phyloP scores from a whole-genome alignment of 1,140 invertebrate species.

The Lordiphosa collinella region DNA sequence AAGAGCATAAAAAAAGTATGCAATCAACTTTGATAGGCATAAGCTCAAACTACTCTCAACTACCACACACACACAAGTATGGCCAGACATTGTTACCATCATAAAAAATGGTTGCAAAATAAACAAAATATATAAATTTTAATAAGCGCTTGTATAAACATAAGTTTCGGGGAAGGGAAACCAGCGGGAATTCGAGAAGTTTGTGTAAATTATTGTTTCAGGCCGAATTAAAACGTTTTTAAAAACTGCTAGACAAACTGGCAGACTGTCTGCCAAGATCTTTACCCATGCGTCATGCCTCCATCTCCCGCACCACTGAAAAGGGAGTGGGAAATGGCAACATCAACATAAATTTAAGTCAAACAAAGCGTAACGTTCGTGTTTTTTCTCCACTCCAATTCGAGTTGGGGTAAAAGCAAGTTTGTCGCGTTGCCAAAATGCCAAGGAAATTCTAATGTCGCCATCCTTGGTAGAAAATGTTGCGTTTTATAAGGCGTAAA shows the following conservation, averaged over 20 bases:
- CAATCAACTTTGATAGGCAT: slow-evolving; percentile 64
- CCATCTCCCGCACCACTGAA: slow-evolving; percentile 14
- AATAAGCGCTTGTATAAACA: slow-evolving; percentile 43
- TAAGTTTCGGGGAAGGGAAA: slow-evolving; percentile 51
- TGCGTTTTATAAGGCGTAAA: slow-evolving; percentile 68
- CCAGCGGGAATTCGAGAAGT: slow-evolving; percentile 24
- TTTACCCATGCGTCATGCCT: slow-evolving; percentile 43
- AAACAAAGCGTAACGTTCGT: slow-evolving; percentile 69
- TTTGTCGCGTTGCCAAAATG: slow-evolving; percentile 67
- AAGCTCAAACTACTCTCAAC: slow-evolving; percentile 29
- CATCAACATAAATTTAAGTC: slow-evolving; percentile 75
- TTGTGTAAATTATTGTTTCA: slow-evolving; percentile 50
- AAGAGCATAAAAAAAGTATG: slow-evolving; percentile 24
- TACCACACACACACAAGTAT: slow-evolving; percentile 4
- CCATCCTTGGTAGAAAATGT: slow-evolving; percentile 53
- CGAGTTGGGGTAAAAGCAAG: slow-evolving; percentile 60
- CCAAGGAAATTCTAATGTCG: slow-evolving; percentile 49
- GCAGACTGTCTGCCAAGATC: slow-evolving; percentile 36
- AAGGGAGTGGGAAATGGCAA: slow-evolving; percentile 33
- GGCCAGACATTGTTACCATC: slow-evolving; percentile 23
- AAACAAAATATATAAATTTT: slow-evolving; percentile 58
- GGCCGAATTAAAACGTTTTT: slow-evolving; percentile 68
- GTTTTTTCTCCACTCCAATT: slow-evolving; percentile 24
- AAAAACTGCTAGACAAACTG: slow-evolving; percentile 35
- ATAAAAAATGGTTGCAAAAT: slow-evolving; percentile 46